Conservation (phyloP, 2,888 invertebrate species). For the Oeneis ivallda region DNA sequence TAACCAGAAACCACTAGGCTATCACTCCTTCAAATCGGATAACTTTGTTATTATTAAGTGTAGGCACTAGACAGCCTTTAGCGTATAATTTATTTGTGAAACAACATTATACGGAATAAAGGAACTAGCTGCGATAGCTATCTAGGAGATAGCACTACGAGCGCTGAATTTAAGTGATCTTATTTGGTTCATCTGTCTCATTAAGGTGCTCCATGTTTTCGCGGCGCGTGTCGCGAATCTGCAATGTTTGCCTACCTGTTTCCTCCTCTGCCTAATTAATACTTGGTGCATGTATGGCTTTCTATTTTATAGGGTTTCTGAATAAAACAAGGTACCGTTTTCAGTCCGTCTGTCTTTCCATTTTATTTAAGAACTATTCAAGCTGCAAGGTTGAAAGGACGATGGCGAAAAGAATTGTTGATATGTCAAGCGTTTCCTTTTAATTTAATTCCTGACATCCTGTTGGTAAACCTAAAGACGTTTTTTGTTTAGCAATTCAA, state of each 20-base stretch:
- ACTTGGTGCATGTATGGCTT: constrained; percentile 41
- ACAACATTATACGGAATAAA: neutral
- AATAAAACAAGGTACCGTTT: too few relatives aligned
- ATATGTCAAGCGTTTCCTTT: too few relatives aligned
- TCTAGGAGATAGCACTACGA: constrained; percentile 3
- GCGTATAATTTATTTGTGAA: neutral
- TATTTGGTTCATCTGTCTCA: constrained; percentile 21
- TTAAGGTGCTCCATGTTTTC: constrained; percentile 22
- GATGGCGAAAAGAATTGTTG: too few relatives aligned
- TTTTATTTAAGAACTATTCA: too few relatives aligned
- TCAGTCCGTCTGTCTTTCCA: too few relatives aligned
- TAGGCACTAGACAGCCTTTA: neutral
- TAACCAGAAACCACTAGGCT: neutral
- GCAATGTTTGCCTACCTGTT: constrained; percentile 14
- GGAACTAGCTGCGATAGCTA: constrained; percentile 1
- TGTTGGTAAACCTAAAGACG: too few relatives aligned
- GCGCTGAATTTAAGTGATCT: constrained; percentile 19
- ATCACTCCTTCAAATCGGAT: neutral
- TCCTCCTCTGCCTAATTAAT: constrained; percentile 6
- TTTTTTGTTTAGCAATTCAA: too few relatives aligned
- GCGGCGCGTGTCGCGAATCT: constrained; percentile 19
- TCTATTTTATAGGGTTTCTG: neutral
- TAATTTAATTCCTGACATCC: too few relatives aligned
- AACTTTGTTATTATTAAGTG: neutral
- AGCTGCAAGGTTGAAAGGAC: too few relatives aligned